A percentile compares a stretch with the other conserved stretches of the same genome.
Conservation (phyloP, 2,113 vertebrate genomes). For the Tragelaphus scriptus region DNA sequence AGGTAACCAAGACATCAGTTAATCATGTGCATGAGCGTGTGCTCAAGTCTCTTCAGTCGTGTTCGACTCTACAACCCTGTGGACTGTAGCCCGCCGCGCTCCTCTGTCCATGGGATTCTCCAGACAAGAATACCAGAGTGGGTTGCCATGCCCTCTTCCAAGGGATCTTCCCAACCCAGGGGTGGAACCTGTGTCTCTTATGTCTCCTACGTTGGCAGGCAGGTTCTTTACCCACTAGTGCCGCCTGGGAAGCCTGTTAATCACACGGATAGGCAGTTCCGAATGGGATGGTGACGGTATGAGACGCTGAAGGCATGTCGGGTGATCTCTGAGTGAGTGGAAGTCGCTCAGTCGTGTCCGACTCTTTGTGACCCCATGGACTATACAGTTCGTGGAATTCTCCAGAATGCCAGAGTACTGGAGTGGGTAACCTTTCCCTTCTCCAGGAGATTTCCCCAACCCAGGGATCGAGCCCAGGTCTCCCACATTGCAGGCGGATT, state of each 20-base stretch:
- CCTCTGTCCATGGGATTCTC: background rate
- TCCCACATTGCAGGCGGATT: background rate
- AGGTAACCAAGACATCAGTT: background rate
- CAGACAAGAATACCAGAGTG: background rate
- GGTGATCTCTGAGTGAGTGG: background rate
- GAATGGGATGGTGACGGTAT: accelerated
- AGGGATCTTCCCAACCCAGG: background rate
- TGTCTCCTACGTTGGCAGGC: background rate
- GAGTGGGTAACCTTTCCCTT: background rate
- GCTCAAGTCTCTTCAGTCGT: background rate
- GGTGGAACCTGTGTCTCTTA: background rate
- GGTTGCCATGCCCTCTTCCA: background rate
- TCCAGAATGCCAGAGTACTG: background rate
- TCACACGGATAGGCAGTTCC: background rate
- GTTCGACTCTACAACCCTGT: background rate
- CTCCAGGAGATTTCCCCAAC: background rate
- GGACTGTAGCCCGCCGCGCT: accelerated
- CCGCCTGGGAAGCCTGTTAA: background rate
- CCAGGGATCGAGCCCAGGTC: background rate
- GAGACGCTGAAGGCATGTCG: background rate
- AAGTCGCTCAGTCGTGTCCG: accelerated
- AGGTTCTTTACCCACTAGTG: background rate
- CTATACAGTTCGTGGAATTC: background rate
- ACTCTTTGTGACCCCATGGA: background rate
- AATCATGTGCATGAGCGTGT: background rate